A percentile compares a stretch with the other conserved stretches of the same genome.
Evolutionary conservation across 2,113 vertebrate species (phyloP).

Genomic region (Carassius carassius): DNA sequence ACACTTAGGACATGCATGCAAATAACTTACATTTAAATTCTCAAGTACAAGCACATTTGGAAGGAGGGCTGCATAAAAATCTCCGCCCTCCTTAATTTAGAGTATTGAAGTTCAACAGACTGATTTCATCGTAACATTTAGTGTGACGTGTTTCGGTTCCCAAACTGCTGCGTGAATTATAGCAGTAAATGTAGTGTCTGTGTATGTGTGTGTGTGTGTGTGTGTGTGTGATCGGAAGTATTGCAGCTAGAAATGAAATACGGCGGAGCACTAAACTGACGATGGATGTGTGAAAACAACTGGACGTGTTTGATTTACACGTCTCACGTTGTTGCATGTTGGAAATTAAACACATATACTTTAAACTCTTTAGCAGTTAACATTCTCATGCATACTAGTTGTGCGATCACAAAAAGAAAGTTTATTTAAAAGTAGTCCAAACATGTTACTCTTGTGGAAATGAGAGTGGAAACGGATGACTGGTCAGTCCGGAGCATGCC

Average conservation of each 20-base stretch:
- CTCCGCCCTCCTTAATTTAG: conserved; percentile 71
- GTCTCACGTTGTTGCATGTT: conserved; percentile 84
- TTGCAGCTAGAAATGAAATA: conserved; percentile 77
- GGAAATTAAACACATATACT: conserved; percentile 72
- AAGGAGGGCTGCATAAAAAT: conserved; percentile 73
- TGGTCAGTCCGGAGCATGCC: conserved; percentile 85
- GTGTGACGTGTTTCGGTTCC: conserved; percentile 69
- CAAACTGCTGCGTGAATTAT: conserved; percentile 83
- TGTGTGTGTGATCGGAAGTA: conserved; percentile 84
- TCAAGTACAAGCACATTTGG: conserved; percentile 83
- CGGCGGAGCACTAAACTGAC: conserved; percentile 86
- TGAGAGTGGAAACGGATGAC: conserved; percentile 94
- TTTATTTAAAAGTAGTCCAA: conserved; percentile 98
- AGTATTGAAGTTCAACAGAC: conserved; percentile 78
- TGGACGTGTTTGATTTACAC: conserved; percentile 86
- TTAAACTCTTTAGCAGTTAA: conserved; percentile 94
- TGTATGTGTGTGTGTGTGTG: conserved; percentile 82
- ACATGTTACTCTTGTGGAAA: conserved; percentile 82
- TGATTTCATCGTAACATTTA: conserved; percentile 85
- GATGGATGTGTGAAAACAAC: conserved; percentile 76
- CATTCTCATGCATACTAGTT: conserved; percentile 99
- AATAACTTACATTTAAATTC: conserved; percentile 89
- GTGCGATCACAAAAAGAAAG: conserved; percentile 99
- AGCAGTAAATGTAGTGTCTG: conserved; percentile 87
- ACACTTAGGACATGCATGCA: conserved; percentile 98